These are phyloP conservation scores for Wasmannia auropunctata DNA, from an alignment of 1,140 invertebrate genomes.

Conservation along the genomic window DNA sequence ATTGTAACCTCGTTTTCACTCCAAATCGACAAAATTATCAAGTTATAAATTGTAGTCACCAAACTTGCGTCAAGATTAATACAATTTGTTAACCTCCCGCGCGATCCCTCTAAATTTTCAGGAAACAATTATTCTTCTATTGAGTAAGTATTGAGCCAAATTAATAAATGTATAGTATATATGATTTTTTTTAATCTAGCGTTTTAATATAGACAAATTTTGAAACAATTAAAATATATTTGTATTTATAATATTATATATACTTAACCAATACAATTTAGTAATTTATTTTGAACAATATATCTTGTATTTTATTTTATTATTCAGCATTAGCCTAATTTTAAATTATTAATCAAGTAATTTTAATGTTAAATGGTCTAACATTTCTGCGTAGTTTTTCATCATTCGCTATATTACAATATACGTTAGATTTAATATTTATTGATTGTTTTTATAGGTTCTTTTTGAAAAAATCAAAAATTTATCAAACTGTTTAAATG, in stretches of 20 bases:
- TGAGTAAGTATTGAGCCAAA: conserved; percentile 21
- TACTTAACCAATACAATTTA: conserved; percentile 15
- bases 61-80: conserved; percentile 6
- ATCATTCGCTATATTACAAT: background rate
- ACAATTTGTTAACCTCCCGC: conserved; percentile 58
- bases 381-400: background rate
- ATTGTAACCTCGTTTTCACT: background rate
- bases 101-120: conserved; percentile 33
- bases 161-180: background rate
- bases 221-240: background rate
- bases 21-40: conserved; percentile 45
- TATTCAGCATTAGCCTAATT: background rate
- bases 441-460: background rate
- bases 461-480: background rate
- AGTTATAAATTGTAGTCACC: conserved; percentile 3
- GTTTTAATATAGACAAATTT: background rate
- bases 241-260: background rate
- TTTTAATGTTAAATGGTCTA: conserved; percentile 8
- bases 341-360: background rate
- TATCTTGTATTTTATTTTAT: background rate
- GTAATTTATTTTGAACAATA: background rate
- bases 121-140: conserved; percentile 5
- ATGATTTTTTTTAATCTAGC: background rate
- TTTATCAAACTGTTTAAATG: conserved; percentile 22
- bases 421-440: background rate